phyloP scores from a whole-genome alignment of 2,113 vertebrate genomes.

The Phrynosoma platyrhinos region DNA sequence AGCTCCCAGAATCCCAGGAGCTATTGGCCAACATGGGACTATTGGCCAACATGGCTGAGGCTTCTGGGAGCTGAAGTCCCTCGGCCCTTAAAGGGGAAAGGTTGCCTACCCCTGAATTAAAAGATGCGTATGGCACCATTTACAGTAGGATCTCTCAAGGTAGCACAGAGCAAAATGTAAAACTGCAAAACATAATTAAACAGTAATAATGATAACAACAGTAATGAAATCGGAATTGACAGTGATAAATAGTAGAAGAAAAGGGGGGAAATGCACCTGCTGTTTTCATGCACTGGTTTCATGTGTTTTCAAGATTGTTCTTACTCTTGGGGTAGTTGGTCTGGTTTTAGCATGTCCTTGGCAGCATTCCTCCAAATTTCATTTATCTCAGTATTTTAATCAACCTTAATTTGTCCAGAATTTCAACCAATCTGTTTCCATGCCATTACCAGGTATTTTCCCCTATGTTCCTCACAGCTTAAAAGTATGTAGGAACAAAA shows the following conservation, averaged over 20 bases:
- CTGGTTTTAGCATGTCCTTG: background rate
- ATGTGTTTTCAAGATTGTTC: background rate
- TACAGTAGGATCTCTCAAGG: background rate
- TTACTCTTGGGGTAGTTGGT: background rate
- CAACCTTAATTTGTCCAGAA: background rate
- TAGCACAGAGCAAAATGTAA: background rate
- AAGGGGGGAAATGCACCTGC: background rate
- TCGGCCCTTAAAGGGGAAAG: no score
- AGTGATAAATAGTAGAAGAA: background rate
- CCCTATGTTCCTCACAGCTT: background rate
- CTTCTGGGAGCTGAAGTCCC: no score
- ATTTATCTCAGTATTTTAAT: background rate
- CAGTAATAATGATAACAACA: background rate
- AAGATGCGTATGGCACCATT: background rate
- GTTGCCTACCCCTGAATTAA: no score
- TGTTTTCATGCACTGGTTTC: background rate
- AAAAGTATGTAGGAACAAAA: background rate
- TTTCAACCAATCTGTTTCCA: background rate
- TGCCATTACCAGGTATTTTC: background rate
- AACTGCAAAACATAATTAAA: background rate
- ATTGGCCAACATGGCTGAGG: no score
- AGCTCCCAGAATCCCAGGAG: no score
- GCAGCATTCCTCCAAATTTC: background rate
- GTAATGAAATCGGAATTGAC: no score
- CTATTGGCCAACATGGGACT: no score